These are phyloP conservation scores for Synergus laeviventris DNA, from an alignment of 2,888 invertebrate species.

Conservation along the genomic window DNA sequence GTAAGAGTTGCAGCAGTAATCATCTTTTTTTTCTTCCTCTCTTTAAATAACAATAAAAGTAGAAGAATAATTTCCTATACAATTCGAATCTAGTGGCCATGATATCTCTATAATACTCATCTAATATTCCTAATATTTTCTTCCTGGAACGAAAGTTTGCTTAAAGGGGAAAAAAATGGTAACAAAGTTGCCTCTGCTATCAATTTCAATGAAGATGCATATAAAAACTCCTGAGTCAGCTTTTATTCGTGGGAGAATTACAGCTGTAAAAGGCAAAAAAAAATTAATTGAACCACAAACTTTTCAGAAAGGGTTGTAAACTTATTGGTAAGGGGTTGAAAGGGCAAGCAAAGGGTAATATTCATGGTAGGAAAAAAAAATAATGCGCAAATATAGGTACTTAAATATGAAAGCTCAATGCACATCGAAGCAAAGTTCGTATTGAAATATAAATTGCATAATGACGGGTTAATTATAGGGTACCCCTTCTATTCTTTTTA, in stretches of 20 bases:
- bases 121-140: conserved; percentile 3
- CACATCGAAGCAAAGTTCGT: neutral
- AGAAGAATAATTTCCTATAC: neutral
- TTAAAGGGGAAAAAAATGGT: neutral
- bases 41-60: neutral
- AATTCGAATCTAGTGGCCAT: neutral
- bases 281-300: conserved; percentile 8
- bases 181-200: conserved; percentile 5
- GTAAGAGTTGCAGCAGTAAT: neutral
- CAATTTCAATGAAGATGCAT: neutral
- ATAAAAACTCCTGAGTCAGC: neutral
- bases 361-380: neutral
- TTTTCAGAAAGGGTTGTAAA: conserved; percentile 14
- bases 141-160: conserved; percentile 11
- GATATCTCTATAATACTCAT: neutral
- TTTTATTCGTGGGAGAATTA: conserved; percentile 9
- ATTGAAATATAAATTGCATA: conserved; percentile 20
- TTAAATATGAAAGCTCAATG: conserved; percentile 3
- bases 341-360: neutral
- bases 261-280: neutral
- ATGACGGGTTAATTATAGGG: conserved; percentile 20
- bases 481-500: conserved; percentile 31
- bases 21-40: neutral
- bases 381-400: conserved; percentile 1
- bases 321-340: neutral